Evolutionary conservation across 2,113 vertebrate genomes (phyloP).

Genomic region (Elgaria multicarinata): DNA sequence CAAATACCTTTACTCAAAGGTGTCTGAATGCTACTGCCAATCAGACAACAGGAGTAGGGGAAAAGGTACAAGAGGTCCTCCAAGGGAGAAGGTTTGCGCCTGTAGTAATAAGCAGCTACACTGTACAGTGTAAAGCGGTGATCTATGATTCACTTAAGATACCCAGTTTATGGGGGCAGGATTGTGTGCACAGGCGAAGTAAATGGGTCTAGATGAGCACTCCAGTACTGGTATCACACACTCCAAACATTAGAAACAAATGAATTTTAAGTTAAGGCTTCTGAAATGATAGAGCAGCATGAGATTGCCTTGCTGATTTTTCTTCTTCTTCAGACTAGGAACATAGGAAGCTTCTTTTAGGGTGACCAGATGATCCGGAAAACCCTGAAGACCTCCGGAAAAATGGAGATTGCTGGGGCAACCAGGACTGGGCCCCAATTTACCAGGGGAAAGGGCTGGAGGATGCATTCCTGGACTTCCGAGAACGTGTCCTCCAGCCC

Average conservation of each 20-base stretch:
- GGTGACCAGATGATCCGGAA: no score
- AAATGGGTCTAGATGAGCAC: neutral
- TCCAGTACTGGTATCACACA: constrained; percentile 20
- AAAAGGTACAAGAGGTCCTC: constrained; percentile 62
- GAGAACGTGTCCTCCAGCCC: no score
- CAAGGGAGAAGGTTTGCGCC: constrained; percentile 41
- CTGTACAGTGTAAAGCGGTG: no score
- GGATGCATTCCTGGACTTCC: no score
- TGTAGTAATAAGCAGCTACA: neutral
- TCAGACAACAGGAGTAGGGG: constrained; percentile 31
- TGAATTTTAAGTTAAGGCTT: neutral
- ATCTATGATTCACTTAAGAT: neutral
- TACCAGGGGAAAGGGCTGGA: no score
- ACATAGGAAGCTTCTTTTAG: no score
- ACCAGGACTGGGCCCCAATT: no score
- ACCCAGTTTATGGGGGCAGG: neutral
- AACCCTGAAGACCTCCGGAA: no score
- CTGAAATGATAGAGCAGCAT: neutral
- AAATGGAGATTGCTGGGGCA: no score
- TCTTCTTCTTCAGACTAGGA: no score
- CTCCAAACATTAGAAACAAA: neutral
- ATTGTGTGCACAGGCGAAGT: neutral
- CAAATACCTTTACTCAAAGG: constrained; percentile 42
- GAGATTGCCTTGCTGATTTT: neutral
- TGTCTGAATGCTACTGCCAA: constrained; percentile 31